phyloP scores from a whole-genome alignment of 2,888 invertebrate genomes.

The Himalopsyche kuldschensis region DNA sequence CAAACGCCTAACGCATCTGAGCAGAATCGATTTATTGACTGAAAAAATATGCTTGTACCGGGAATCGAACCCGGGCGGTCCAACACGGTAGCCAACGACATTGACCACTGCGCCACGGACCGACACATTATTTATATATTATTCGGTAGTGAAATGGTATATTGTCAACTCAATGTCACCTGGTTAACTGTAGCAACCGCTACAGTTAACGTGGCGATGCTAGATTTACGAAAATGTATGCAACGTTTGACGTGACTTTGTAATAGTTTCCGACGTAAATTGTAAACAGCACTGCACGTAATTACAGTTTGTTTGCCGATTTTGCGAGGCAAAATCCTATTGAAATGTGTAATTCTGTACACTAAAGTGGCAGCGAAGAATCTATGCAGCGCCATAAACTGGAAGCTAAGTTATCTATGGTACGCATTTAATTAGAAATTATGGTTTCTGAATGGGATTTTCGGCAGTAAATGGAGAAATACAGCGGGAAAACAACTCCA shows the following conservation, averaged over 20 bases:
- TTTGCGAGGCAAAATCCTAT: background rate
- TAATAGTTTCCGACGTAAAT: background rate
- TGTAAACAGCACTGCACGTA: background rate
- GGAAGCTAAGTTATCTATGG: background rate
- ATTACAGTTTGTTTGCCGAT: background rate
- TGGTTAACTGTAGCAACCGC: background rate
- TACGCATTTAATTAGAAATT: too few species aligned
- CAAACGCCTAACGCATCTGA: too few species aligned
- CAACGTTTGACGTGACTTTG: background rate
- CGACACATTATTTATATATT: too few species aligned
- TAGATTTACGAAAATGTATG: background rate
- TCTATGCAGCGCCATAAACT: background rate
- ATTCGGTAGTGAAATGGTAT: too few species aligned
- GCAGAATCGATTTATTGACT: too few species aligned
- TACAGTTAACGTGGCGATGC: background rate
- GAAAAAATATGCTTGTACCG: too few species aligned
- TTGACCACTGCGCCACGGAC: too few species aligned
- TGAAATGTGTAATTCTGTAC: background rate
- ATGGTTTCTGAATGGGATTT: too few species aligned
- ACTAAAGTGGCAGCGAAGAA: background rate
- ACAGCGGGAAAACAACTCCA: too few species aligned
- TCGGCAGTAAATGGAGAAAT: too few species aligned
- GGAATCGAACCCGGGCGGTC: too few species aligned
- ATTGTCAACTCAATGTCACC: background rate
- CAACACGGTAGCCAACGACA: too few species aligned